Evolutionary conservation across 2,888 invertebrate species (phyloP).

Genomic region (Kuschelorhynchus macadamiae): DNA sequence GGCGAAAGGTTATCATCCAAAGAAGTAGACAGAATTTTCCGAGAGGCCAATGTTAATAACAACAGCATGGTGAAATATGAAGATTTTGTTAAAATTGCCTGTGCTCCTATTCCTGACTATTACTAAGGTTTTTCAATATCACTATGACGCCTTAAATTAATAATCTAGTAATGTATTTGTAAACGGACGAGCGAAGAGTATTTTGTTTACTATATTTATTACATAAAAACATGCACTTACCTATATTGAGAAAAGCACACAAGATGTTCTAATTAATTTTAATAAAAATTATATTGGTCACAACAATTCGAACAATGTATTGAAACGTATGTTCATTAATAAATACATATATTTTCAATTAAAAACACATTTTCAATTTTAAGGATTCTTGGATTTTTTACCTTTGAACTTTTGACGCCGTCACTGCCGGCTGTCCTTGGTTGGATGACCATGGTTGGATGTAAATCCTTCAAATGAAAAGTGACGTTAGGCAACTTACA

Average conservation of each 20-base stretch:
- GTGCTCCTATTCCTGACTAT: conserved; percentile 94
- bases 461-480: too few species aligned
- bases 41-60: conserved; percentile 90
- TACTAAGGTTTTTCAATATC: conserved; percentile 71
- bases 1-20: conserved; percentile 89
- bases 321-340: too few species aligned
- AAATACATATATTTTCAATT: too few species aligned
- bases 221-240: conserved; percentile 23
- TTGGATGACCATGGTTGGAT: too few species aligned
- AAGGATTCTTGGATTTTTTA: conserved; percentile 1
- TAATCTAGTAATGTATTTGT: conserved; percentile 13
- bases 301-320: not conserved
- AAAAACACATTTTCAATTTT: not conserved
- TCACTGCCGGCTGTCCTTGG: not conserved
- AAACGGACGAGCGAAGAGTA: not conserved
- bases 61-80: conserved; percentile 88
- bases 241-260: conserved; percentile 3
- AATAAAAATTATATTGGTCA: not conserved
- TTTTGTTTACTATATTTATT: conserved; percentile 25
- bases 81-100: conserved; percentile 93
- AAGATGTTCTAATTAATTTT: not conserved
- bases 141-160: not conserved
- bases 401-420: conserved; percentile 30
- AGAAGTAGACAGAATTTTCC: conserved; percentile 90
- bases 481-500: too few species aligned